phyloP scores from a whole-genome alignment of 2,888 invertebrate genomes.

The Gerris lacustris region DNA sequence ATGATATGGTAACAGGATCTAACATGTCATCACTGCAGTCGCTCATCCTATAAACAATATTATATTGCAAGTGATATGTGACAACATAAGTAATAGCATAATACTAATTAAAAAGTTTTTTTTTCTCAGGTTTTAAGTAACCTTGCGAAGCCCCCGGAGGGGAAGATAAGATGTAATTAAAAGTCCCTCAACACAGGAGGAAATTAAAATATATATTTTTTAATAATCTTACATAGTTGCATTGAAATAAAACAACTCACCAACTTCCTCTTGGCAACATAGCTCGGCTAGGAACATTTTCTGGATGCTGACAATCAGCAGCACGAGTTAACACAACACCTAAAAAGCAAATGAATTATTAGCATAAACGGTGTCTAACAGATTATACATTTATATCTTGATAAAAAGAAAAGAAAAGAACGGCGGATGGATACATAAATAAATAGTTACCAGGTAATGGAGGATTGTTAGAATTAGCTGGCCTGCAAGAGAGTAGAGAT shows the following conservation, averaged over 20 bases:
- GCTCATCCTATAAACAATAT: neutral
- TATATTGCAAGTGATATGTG: no score
- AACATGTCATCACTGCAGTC: constrained; percentile 6
- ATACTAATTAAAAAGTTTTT: neutral
- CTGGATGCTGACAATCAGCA: constrained; percentile 20
- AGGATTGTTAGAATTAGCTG: constrained; percentile 35
- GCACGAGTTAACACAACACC: constrained; percentile 26
- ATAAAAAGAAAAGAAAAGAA: no score
- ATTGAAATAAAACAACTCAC: constrained; percentile 10
- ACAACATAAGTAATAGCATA: neutral
- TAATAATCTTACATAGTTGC: no score
- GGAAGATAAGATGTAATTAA: no score
- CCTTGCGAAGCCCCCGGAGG: no score
- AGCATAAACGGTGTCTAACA: neutral
- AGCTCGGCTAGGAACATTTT: constrained; percentile 14
- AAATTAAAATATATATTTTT: no score
- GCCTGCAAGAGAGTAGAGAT: constrained; percentile 47
- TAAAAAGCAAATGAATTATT: neutral
- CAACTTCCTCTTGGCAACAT: constrained; percentile 22
- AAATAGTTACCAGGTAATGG: constrained; percentile 36
- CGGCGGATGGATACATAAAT: neutral
- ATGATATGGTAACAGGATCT: constrained; percentile 36
- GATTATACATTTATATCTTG: no score
- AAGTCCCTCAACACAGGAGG: no score
- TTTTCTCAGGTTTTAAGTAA: no score